phyloP scores from a whole-genome alignment of 2,797 vertebrate species.

The Brachyalestes nurse region DNA sequence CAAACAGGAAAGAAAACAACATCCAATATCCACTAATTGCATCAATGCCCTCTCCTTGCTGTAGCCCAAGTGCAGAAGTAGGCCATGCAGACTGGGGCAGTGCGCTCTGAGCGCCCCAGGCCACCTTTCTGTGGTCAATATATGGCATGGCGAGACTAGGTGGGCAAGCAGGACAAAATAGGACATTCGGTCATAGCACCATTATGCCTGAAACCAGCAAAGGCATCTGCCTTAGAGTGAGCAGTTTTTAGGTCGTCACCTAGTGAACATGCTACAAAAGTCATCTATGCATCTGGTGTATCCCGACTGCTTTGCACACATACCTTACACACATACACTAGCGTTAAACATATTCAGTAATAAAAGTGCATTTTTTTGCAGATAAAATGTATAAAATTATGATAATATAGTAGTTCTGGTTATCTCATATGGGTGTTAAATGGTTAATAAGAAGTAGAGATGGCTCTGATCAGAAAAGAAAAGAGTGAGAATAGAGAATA shows the following conservation, averaged over 20 bases:
- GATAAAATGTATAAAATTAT: background rate
- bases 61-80: slow-evolving; percentile 49
- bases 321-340: background rate
- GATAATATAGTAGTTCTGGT: no score
- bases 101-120: slow-evolving; percentile 27
- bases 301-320: background rate
- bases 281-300: background rate
- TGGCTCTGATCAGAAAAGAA: no score
- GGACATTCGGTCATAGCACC: slow-evolving; percentile 7
- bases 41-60: slow-evolving; percentile 48
- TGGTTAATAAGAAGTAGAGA: no score
- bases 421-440: no score
- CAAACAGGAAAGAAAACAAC: slow-evolving; percentile 47
- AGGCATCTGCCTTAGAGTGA: slow-evolving; percentile 1
- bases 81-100: slow-evolving; percentile 53
- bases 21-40: slow-evolving; percentile 51
- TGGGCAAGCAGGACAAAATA: slow-evolving; percentile 25
- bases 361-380: background rate
- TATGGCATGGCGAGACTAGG: slow-evolving; percentile 18
- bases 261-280: slow-evolving; percentile 22
- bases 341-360: background rate
- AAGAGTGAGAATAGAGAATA: no score
- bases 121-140: slow-evolving; percentile 55
- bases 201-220: slow-evolving; percentile 25
- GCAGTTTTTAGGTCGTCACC: slow-evolving; percentile 22